Evolutionary conservation across 2,113 vertebrate genomes (phyloP).

Genomic region (Australoheros scitulus): DNA sequence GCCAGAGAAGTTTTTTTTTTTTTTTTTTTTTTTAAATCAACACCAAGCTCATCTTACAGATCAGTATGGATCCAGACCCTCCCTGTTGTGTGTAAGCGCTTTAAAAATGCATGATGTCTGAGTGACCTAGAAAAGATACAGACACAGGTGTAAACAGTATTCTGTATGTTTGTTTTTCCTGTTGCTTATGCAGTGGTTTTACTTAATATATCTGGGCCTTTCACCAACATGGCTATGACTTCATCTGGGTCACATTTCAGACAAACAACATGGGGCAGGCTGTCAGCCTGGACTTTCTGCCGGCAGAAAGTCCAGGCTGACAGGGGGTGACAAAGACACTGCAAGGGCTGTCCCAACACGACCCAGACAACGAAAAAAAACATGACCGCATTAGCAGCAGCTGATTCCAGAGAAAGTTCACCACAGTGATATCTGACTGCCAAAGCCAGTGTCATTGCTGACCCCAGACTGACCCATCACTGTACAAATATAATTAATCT

Average conservation of each 20-base stretch:
- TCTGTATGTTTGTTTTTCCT: conserved; percentile 17
- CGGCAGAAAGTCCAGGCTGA: conserved; percentile 33
- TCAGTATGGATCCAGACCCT: not conserved
- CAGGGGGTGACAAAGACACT: conserved; percentile 55
- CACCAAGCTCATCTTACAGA: conserved; percentile 11
- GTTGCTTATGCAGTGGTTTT: conserved; percentile 21
- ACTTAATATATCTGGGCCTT: conserved; percentile 28
- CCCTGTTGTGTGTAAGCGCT: not conserved
- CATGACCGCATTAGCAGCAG: not conserved
- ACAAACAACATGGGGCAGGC: conserved; percentile 68
- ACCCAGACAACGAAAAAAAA: conserved; percentile 37
- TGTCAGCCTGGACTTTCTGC: conserved; percentile 64
- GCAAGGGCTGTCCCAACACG: conserved; percentile 30
- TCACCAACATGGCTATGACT: conserved; percentile 52
- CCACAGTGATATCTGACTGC: not conserved
- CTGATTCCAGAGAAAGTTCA: conserved; percentile 1
- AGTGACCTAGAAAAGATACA: not conserved
- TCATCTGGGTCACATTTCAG: conserved; percentile 62
- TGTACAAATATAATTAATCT: not conserved
- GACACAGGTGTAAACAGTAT: not conserved
- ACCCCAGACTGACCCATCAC: not conserved
- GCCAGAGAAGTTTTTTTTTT: not conserved
- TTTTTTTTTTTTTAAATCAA: not conserved
- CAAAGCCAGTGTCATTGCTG: not conserved
- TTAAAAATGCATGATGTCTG: conserved; percentile 24